phyloP scores from a whole-genome alignment of 2,113 vertebrate genomes.

The Thalassarche chlororhynchos region DNA sequence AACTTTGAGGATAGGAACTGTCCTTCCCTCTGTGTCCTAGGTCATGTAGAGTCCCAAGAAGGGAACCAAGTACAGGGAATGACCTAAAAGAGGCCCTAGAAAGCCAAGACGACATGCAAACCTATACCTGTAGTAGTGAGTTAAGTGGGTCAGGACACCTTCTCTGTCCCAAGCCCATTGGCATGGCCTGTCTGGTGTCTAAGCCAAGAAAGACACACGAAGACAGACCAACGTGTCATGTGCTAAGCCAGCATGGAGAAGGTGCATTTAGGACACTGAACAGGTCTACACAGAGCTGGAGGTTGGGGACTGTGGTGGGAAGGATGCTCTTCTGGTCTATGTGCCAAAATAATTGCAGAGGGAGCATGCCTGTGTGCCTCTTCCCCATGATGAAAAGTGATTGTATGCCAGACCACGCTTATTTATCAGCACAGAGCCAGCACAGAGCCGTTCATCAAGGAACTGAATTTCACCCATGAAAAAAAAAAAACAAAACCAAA shows the following conservation, averaged over 20 bases:
- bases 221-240: fast-evolving
- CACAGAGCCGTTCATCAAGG: not conserved
- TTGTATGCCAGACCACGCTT: not conserved
- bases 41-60: not conserved
- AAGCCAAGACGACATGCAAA: not conserved
- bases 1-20: not conserved
- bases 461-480: not conserved
- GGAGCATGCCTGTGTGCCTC: not conserved
- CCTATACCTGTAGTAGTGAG: not conserved
- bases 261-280: not conserved
- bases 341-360: not conserved
- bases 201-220: not conserved
- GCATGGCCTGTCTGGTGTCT: not conserved
- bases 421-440: not conserved
- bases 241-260: not conserved
- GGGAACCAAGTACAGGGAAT: not conserved
- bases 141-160: not conserved
- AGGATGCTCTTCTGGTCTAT: not conserved
- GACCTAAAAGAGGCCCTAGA: not conserved
- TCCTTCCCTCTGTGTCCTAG: not conserved
- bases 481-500: not conserved
- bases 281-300: not conserved
- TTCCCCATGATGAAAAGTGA: not conserved
- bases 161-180: not conserved
- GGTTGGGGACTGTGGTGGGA: fast-evolving